Conservation (phyloP, 2,797 vertebrate species). For the Phrynocephalus vlangalii region DNA sequence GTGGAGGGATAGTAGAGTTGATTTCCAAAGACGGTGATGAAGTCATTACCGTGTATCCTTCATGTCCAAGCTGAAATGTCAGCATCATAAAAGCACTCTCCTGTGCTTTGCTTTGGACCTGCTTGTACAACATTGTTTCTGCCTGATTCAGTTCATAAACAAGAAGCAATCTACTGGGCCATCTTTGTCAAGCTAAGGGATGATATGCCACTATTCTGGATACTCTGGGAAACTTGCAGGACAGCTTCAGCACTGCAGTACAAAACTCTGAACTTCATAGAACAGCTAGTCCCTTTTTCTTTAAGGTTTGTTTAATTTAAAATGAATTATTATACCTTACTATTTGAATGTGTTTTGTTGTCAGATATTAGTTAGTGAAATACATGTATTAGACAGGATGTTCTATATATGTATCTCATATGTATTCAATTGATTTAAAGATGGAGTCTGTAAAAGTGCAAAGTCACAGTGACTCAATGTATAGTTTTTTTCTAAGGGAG, state of each 20-base stretch:
- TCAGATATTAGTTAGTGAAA: no score
- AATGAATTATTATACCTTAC: no score
- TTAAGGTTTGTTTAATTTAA: not conserved
- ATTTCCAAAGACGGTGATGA: not conserved
- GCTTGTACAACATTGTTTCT: not conserved
- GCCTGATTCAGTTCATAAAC: not conserved
- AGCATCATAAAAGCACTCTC: not conserved
- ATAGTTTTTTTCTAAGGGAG: no score
- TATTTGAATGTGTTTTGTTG: no score
- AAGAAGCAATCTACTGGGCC: not conserved
- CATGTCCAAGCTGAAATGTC: not conserved
- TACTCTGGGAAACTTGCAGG: not conserved
- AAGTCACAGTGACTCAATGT: no score
- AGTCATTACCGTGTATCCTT: not conserved
- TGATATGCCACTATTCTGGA: not conserved
- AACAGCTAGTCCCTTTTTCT: not conserved
- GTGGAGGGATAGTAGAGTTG: not conserved
- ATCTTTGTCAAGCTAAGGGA: not conserved
- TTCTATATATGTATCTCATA: no score
- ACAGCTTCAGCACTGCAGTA: not conserved
- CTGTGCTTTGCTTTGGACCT: not conserved
- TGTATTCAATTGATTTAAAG: no score
- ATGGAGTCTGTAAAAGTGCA: no score
- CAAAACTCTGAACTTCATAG: not conserved
- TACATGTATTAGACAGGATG: no score